These are phyloP conservation scores for Gymnothorax reevesii DNA, from an alignment of 2,797 vertebrate genomes.

Conservation along the genomic window DNA sequence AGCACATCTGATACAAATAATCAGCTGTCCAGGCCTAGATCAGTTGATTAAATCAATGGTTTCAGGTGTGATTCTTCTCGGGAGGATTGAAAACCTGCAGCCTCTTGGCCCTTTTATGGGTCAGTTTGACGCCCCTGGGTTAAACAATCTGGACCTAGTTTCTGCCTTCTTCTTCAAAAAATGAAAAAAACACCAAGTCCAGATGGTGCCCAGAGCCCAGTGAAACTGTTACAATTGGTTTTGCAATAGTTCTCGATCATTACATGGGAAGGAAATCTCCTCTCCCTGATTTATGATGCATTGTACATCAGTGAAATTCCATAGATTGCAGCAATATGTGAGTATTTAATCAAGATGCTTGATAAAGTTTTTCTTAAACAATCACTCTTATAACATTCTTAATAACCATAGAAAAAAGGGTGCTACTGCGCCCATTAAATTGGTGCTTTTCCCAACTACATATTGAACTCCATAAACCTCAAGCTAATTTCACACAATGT, in stretches of 20 bases:
- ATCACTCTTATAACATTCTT: slow-evolving; percentile 55
- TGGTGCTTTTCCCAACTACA: slow-evolving; percentile 21
- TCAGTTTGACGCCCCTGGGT: background rate
- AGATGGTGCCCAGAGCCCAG: background rate
- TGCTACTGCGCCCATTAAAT: slow-evolving; percentile 49
- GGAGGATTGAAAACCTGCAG: too few species aligned
- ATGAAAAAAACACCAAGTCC: background rate
- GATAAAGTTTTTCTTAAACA: slow-evolving; percentile 41
- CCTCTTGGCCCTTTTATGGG: too few species aligned
- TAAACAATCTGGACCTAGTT: background rate
- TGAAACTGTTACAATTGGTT: background rate
- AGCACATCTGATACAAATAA: too few species aligned
- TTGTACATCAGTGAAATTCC: background rate
- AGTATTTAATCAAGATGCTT: slow-evolving; percentile 10
- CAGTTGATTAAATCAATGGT: too few species aligned
- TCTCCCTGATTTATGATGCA: background rate
- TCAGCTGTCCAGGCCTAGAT: too few species aligned
- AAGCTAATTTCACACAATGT: slow-evolving; percentile 49
- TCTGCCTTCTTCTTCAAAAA: background rate
- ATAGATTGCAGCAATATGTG: background rate
- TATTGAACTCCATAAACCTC: slow-evolving; percentile 42
- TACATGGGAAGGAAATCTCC: background rate
- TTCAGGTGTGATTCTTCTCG: too few species aligned
- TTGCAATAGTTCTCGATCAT: background rate
- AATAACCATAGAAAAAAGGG: slow-evolving; percentile 40